These are phyloP conservation scores for Sebastolobus alascanus DNA, from an alignment of 2,797 vertebrate genomes.

Conservation along the genomic window DNA sequence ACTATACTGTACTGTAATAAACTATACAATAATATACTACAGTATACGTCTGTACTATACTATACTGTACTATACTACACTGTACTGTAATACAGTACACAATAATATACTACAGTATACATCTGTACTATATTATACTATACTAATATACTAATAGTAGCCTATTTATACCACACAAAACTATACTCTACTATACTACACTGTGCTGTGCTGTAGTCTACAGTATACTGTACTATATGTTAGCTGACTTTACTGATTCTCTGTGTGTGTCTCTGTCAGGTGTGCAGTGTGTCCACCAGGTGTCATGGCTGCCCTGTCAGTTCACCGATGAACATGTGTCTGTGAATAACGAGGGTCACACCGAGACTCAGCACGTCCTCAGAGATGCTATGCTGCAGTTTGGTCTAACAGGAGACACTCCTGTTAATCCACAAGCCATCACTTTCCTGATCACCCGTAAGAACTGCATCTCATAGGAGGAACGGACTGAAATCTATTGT, in stretches of 20 bases:
- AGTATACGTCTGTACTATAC: too few relatives aligned
- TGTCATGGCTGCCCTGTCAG: constrained; percentile 82
- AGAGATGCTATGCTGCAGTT: constrained; percentile 83
- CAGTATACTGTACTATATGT: neutral
- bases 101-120: neutral
- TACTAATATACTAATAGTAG: neutral
- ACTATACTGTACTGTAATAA: neutral
- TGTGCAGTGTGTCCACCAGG: constrained; percentile 49
- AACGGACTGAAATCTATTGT: neutral
- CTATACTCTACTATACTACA: too few relatives aligned
- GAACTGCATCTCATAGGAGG: neutral
- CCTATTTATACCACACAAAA: neutral
- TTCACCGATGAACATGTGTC: constrained; percentile 77
- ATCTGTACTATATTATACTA: neutral
- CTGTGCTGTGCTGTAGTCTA: neutral
- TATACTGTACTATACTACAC: neutral
- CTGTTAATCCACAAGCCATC: constrained; percentile 69
- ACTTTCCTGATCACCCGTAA: constrained; percentile 84
- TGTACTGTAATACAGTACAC: neutral
- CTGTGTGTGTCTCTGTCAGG: constrained; percentile 54
- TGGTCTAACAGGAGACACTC: constrained; percentile 71
- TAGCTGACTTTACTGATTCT: neutral
- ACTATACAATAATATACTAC: neutral
- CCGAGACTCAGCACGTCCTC: constrained; percentile 53
- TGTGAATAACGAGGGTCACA: constrained; percentile 8